A percentile compares a stretch with the other conserved stretches of the same genome.
Conservation (phyloP, 2,888 invertebrate genomes). For the Lottia scabra region DNA sequence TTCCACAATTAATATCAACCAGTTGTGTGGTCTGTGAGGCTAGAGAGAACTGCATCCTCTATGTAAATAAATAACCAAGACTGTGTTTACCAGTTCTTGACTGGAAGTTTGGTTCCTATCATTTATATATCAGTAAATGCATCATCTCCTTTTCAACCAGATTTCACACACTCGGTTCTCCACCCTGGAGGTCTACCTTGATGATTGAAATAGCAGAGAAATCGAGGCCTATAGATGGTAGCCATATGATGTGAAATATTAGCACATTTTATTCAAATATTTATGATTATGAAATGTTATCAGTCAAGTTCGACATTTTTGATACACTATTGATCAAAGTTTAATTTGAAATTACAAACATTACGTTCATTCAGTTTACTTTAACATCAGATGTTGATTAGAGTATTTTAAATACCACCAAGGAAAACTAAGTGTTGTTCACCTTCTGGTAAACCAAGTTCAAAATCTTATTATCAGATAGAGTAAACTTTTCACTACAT, state of each 20-base stretch:
- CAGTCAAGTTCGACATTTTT: no score
- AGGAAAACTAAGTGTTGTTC: no score
- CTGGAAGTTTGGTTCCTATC: conserved; percentile 3
- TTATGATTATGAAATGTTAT: no score
- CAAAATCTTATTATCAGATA: no score
- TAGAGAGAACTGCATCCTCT: conserved; percentile 18
- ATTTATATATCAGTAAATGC: neutral
- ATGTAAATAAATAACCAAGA: conserved; percentile 20
- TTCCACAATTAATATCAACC: conserved; percentile 16
- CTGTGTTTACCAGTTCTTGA: conserved; percentile 1
- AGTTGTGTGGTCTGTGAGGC: conserved; percentile 18
- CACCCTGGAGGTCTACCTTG: neutral
- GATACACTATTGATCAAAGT: no score
- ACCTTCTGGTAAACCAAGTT: no score
- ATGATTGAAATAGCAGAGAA: neutral
- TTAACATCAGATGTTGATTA: no score
- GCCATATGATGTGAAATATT: neutral
- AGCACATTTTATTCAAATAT: no score
- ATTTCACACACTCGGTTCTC: neutral
- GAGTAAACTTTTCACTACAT: no score
- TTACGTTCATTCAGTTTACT: no score
- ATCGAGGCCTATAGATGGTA: neutral
- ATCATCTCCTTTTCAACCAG: neutral
- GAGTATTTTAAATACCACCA: no score
- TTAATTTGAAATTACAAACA: no score